Evolutionary conservation across 2,888 invertebrate species (phyloP).

Genomic region (Galerucella calmariensis): DNA sequence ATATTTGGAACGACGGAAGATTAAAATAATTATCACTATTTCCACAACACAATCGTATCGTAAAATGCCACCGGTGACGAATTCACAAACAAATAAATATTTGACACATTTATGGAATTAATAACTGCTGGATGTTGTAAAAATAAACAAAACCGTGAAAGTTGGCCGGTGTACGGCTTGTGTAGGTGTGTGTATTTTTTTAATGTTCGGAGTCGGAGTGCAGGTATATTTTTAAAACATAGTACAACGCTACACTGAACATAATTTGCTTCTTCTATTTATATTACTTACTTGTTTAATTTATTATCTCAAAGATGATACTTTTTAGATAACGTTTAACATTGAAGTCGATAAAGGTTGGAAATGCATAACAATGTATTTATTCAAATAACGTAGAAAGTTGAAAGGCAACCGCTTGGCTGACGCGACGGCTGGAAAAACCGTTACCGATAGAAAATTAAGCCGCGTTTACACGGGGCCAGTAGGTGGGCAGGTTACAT

Average conservation of each 20-base stretch:
- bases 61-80: not conserved
- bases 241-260: not conserved
- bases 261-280: not conserved
- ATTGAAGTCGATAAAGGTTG: not conserved
- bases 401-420: too few relatives aligned
- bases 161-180: not conserved
- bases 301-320: not conserved
- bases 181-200: conserved; percentile 6
- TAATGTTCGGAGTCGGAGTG: not conserved
- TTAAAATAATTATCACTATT: not conserved
- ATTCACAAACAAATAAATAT: not conserved
- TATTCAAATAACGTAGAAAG: too few relatives aligned
- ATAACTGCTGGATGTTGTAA: not conserved
- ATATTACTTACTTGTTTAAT: not conserved
- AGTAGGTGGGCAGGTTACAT: too few relatives aligned
- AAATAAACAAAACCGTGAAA: conserved; percentile 10
- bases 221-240: not conserved
- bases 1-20: not conserved
- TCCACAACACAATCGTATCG: not conserved
- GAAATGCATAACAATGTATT: too few relatives aligned
- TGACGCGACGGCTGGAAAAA: too few relatives aligned
- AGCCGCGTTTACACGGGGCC: too few relatives aligned
- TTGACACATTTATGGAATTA: not conserved
- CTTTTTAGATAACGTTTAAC: not conserved
- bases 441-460: too few relatives aligned